phyloP scores from a whole-genome alignment of 2,797 vertebrate species.

The Myotis myotis region DNA sequence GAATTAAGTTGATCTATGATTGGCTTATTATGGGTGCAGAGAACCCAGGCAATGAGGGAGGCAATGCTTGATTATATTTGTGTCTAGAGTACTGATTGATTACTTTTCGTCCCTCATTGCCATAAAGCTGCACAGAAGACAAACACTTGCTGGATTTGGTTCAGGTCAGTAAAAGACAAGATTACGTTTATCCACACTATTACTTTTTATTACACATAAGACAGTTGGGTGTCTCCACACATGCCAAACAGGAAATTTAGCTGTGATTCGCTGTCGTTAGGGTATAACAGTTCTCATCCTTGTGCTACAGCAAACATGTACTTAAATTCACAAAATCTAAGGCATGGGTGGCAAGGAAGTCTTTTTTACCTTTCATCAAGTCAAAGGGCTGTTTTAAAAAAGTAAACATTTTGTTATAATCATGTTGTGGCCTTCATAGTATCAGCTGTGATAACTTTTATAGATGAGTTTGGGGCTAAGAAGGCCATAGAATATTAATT shows the following conservation, averaged over 20 bases:
- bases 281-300: not conserved
- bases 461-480: not conserved
- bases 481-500: not conserved
- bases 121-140: conserved; percentile 5
- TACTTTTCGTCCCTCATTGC: not conserved
- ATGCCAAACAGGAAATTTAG: not conserved
- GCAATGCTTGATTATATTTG: not conserved
- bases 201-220: conserved; percentile 41
- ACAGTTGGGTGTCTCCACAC: not conserved
- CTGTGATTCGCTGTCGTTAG: not conserved
- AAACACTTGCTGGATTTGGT: conserved; percentile 35
- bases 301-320: not conserved
- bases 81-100: conserved; percentile 27
- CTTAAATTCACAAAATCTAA: not conserved
- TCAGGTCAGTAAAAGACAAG: conserved; percentile 63
- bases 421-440: not conserved
- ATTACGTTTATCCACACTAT: conserved; percentile 25
- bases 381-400: conserved; percentile 27
- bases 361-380: not conserved
- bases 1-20: conserved; percentile 11
- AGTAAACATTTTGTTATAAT: conserved; percentile 38
- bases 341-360: not conserved
- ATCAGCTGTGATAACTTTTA: conserved; percentile 34
- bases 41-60: not conserved
- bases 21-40: not conserved